phyloP scores from a whole-genome alignment of 1,140 invertebrate genomes.

The Elysia chlorotica region DNA sequence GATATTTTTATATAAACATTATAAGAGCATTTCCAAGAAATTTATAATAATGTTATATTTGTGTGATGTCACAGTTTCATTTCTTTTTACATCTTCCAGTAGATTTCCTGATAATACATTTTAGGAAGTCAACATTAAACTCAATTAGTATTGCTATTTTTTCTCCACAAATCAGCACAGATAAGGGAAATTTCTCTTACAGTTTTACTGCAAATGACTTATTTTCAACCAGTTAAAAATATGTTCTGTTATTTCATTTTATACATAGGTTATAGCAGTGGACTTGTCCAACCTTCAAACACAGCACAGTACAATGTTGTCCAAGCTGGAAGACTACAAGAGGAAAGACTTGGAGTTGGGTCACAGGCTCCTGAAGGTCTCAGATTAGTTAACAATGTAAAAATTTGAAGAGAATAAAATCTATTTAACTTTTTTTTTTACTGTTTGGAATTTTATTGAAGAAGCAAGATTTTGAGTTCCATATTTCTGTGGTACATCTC shows the following conservation, averaged over 20 bases:
- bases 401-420: too few species aligned
- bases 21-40: not conserved
- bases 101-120: not conserved
- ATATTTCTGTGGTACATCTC: too few species aligned
- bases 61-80: too few species aligned
- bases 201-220: not conserved
- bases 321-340: conserved; percentile 76
- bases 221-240: not conserved
- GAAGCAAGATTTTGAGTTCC: too few species aligned
- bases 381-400: too few species aligned
- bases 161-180: not conserved
- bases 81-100: not conserved
- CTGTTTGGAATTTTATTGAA: too few species aligned
- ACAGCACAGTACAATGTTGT: conserved; percentile 73
- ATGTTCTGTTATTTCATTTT: not conserved
- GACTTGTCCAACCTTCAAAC: conserved; percentile 78
- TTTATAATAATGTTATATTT: not conserved
- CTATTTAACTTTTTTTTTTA: too few species aligned
- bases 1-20: too few species aligned
- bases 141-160: not conserved
- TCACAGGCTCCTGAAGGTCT: conserved; percentile 79
- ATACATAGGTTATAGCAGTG: conserved; percentile 70
- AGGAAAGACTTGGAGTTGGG: conserved; percentile 76
- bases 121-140: not conserved
- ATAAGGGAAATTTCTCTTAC: not conserved